Percentiles rank a stretch among this genome's conserved stretches.
phyloP scores from a whole-genome alignment of 1,140 invertebrate genomes.

The Temnothorax longispinosus region DNA sequence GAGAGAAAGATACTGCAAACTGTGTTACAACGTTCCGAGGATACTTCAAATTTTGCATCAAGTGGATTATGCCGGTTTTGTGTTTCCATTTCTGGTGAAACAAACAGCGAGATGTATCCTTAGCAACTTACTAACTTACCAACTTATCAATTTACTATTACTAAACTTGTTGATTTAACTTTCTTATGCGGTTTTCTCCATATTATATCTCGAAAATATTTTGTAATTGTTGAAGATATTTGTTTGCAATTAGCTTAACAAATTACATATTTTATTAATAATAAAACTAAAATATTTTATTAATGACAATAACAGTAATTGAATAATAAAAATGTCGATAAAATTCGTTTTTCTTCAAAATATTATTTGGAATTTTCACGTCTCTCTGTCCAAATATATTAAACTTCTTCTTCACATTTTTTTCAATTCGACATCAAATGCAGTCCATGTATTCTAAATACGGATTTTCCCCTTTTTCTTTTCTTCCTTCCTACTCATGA shows the following conservation, averaged over 20 bases:
- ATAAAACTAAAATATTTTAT: neutral
- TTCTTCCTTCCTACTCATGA: neutral
- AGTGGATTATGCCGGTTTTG: constrained; percentile 41
- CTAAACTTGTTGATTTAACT: constrained; percentile 18
- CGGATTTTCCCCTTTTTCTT: neutral
- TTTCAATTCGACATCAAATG: neutral
- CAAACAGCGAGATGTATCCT: constrained; percentile 20
- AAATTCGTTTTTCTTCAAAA: neutral
- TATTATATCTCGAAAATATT: neutral
- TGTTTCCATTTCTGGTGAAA: constrained; percentile 27
- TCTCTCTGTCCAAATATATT: neutral
- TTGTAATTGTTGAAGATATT: neutral
- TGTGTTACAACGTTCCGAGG: constrained; percentile 41
- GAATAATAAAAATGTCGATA: neutral
- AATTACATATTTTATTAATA: neutral
- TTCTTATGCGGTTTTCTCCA: neutral
- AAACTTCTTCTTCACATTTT: neutral
- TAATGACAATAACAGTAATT: neutral
- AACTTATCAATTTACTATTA: constrained; percentile 31
- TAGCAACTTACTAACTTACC: neutral
- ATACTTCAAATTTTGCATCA: constrained; percentile 54
- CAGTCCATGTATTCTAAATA: neutral
- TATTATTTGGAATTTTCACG: neutral
- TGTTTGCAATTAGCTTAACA: neutral
- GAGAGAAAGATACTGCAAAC: constrained; percentile 30